Evolutionary conservation across 2,888 invertebrate genomes (phyloP).

Genomic region (Mellilla xanthometata): DNA sequence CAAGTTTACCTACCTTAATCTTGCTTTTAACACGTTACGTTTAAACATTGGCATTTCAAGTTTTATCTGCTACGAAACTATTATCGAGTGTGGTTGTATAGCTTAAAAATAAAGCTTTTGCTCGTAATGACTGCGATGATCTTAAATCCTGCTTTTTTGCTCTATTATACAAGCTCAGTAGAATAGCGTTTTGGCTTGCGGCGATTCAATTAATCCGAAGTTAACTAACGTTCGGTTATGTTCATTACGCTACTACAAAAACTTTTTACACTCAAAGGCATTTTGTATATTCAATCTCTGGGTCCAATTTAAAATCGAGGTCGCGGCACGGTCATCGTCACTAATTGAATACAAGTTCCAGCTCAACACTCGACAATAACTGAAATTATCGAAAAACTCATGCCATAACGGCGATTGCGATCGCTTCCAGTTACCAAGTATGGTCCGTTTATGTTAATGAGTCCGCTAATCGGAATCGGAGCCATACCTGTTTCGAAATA

Average conservation of each 20-base stretch:
- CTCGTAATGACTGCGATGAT: conserved; percentile 38
- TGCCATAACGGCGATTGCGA: conserved; percentile 10
- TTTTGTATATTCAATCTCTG: conserved; percentile 27
- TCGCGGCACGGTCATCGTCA: conserved; percentile 40
- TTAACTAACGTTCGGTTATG: conserved; percentile 48
- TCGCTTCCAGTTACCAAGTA: conserved; percentile 21
- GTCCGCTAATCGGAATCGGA: conserved; percentile 38
- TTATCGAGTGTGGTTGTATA: conserved; percentile 14
- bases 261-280: conserved; percentile 35
- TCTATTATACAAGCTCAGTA: conserved; percentile 36
- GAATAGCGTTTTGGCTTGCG: conserved; percentile 43
- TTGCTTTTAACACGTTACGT: too few relatives aligned
- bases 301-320: conserved; percentile 47
- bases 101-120: conserved; percentile 17
- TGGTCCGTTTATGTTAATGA: conserved; percentile 26
- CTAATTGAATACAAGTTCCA: conserved; percentile 44
- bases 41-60: too few relatives aligned
- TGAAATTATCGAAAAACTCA: conserved; percentile 25
- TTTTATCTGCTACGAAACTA: conserved; percentile 9
- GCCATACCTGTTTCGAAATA: conserved; percentile 55
- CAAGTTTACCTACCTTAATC: too few relatives aligned
- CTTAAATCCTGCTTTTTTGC: conserved; percentile 39
- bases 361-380: conserved; percentile 26
- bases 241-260: conserved; percentile 34
- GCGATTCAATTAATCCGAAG: conserved; percentile 59